Conservation (phyloP, 2,888 invertebrate species). For the Metellina segmentata region DNA sequence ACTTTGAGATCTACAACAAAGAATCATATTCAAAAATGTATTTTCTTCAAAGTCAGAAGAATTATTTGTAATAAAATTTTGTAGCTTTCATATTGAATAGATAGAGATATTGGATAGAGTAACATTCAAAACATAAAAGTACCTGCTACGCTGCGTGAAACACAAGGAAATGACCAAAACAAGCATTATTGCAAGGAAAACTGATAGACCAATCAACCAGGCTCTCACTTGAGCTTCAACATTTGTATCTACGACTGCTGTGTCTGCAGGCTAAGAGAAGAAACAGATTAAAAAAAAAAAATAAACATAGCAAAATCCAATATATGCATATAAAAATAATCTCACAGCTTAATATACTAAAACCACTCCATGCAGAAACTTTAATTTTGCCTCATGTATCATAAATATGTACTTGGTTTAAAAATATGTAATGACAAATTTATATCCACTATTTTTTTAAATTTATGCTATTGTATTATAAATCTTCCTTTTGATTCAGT, state of each 20-base stretch:
- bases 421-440: no score
- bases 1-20: no score
- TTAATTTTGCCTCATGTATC: no score
- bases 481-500: no score
- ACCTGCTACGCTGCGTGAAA: constrained; percentile 91
- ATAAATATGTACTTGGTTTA: no score
- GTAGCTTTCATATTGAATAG: constrained; percentile 3
- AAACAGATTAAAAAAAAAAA: neutral
- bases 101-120: constrained; percentile 79
- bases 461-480: no score
- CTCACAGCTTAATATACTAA: no score
- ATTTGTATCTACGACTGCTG: constrained; percentile 62
- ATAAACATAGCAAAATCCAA: no score
- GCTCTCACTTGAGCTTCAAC: constrained; percentile 80
- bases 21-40: no score
- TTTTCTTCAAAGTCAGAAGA: neutral
- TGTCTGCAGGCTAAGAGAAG: constrained; percentile 75
- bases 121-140: constrained; percentile 84
- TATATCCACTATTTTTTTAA: no score
- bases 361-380: no score
- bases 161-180: constrained; percentile 90
- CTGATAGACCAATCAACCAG: constrained; percentile 92
- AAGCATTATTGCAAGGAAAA: constrained; percentile 89
- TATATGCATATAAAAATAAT: no score
- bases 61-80: neutral